Evolutionary conservation across 2,888 invertebrate genomes (phyloP), one percentile per base, ranked within the genome.

Genomic region (Terebella lapidaria): DNA sequence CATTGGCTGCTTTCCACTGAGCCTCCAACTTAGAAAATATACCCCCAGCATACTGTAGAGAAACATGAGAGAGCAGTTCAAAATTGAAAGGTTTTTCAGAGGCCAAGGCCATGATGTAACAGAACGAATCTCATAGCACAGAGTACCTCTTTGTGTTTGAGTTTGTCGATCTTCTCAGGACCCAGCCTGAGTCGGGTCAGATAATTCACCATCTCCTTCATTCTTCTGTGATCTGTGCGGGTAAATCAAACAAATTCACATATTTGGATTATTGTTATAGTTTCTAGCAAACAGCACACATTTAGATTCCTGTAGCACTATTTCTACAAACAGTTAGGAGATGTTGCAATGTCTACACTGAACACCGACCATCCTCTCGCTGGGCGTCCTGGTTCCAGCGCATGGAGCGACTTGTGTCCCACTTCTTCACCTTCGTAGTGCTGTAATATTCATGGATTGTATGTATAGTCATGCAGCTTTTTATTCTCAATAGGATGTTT

Each of bases 321-420:
- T 15, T 35, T 35, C 42, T 35, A n/a, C n/a, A n/a, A n/a, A n/a
- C n/a, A n/a, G n/a, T n/a, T n/a, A n/a, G n/a, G n/a, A n/a, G n/a
- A n/a, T n/a, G n/a, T n/a, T n/a, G n/a, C n/a, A n/a, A n/a, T n/a
- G n/a, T n/a, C n/a, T n/a, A n/a, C 42, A 35, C 42, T 15, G 10
- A 35, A 15, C 10, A 15, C 42, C n/a, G 10, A 79, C 79, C 80
- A 70, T 81, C 81, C 59, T 80, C 77, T 64, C 81, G 70, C 67
- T 81, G 81, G 1, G 79, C 75, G 68, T 81, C 81, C 59, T 81
- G 81, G 63, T 81, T 81, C 66, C 76, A 78, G 27, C 81, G 65
- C 70, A 79, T 72, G 2, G 80, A 79, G 25, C 77, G 69, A 10
- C 72, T 72, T 2, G 72, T 69, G 62, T 81, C 80, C 81, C 81